These are phyloP conservation scores for Xyliphius kryptos DNA, from an alignment of 2,113 vertebrate species.

Conservation along the genomic window DNA sequence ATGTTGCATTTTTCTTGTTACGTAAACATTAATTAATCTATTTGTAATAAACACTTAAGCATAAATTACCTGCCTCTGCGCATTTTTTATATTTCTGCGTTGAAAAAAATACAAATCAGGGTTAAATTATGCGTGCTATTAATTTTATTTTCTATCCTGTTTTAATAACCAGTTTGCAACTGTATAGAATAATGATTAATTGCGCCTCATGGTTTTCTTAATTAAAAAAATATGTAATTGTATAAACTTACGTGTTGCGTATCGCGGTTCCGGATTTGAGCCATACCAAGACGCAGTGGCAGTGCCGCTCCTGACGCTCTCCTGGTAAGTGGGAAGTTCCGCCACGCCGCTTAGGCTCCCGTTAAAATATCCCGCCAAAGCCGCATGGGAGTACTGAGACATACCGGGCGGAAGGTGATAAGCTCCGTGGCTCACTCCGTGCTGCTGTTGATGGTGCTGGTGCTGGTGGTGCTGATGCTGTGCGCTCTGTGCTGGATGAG, in stretches of 20 bases:
- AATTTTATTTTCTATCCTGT: too few species aligned
- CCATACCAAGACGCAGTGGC: slow-evolving; percentile 78
- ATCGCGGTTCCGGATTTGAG: slow-evolving; percentile 75
- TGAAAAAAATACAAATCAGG: too few species aligned
- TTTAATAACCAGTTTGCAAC: too few species aligned
- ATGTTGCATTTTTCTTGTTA: too few species aligned
- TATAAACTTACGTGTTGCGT: slow-evolving; percentile 84
- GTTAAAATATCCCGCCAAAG: slow-evolving; percentile 80
- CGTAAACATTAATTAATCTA: too few species aligned
- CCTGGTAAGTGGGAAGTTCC: slow-evolving; percentile 82
- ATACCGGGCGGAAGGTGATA: slow-evolving; percentile 74
- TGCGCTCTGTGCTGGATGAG: slow-evolving; percentile 45
- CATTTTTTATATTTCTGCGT: too few species aligned
- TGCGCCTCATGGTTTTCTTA: too few species aligned
- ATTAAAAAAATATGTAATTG: too few species aligned
- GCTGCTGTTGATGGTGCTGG: slow-evolving; percentile 54
- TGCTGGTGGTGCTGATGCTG: slow-evolving; percentile 50
- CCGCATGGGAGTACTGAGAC: slow-evolving; percentile 76
- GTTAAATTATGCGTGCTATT: too few species aligned
- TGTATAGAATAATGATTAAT: too few species aligned
- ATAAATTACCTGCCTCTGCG: too few species aligned
- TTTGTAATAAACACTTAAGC: too few species aligned
- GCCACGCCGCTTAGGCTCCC: slow-evolving; percentile 72
- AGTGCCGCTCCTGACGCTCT: slow-evolving; percentile 70
- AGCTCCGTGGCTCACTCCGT: slow-evolving; percentile 60